phyloP scores from a whole-genome alignment of 2,113 vertebrate species.

The Nicator chloris region DNA sequence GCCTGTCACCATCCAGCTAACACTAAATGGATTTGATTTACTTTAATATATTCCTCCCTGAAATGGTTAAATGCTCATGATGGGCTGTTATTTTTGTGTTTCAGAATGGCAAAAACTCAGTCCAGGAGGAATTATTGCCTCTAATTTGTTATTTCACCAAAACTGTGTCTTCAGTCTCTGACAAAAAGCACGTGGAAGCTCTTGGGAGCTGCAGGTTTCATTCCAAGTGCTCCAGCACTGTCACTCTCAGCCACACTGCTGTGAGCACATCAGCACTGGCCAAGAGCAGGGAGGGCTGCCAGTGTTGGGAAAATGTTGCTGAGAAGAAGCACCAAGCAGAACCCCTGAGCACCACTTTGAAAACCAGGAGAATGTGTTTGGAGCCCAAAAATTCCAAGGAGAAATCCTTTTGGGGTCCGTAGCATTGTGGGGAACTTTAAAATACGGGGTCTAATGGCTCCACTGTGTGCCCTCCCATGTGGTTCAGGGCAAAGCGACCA shows the following conservation, averaged over 20 bases:
- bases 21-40: not conserved
- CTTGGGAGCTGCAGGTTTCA: not conserved
- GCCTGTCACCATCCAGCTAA: not conserved
- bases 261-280: not conserved
- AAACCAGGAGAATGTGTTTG: not conserved
- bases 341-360: not conserved
- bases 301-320: not conserved
- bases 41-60: not conserved
- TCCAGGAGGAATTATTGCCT: not conserved
- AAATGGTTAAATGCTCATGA: not conserved
- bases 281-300: not conserved
- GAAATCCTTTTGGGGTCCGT: not conserved
- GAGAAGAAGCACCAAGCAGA: not conserved
- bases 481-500: not conserved
- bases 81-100: not conserved
- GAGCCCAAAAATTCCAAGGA: not conserved
- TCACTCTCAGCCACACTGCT: not conserved
- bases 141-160: not conserved
- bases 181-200: not conserved
- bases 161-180: not conserved
- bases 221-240: not conserved
- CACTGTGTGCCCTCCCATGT: not conserved
- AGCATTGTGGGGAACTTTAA: not conserved
- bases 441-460: fast-evolving
- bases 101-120: not conserved